Evolutionary conservation across 1,140 invertebrate genomes (phyloP).

Genomic region (Ylistrum balloti): DNA sequence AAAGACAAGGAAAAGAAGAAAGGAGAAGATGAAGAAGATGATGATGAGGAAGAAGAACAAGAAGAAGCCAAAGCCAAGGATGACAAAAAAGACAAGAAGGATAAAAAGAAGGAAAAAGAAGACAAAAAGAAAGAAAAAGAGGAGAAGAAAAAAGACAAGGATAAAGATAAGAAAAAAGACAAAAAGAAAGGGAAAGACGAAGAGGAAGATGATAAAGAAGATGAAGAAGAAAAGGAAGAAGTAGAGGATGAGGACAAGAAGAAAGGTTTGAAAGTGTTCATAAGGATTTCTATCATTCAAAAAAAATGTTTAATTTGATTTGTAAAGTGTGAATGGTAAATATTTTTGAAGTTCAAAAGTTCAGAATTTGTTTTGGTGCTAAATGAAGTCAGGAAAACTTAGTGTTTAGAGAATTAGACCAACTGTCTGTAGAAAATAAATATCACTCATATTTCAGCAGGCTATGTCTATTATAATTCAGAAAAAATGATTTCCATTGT

Average conservation of each 20-base stretch:
- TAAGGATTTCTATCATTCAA: too few relatives aligned
- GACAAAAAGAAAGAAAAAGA: constrained; percentile 58
- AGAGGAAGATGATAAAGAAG: constrained; percentile 46
- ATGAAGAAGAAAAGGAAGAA: constrained; percentile 47
- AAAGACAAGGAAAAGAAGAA: constrained; percentile 53
- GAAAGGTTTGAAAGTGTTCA: neutral
- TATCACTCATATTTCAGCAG: too few relatives aligned
- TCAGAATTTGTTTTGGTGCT: too few relatives aligned
- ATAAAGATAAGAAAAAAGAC: constrained; percentile 50
- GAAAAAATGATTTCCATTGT: too few relatives aligned
- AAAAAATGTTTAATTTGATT: too few relatives aligned
- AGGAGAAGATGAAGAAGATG: neutral
- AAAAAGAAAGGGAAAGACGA: constrained; percentile 55
- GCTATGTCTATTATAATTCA: too few relatives aligned
- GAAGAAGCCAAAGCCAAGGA: constrained; percentile 12
- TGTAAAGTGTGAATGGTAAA: too few relatives aligned
- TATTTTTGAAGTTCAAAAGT: too few relatives aligned
- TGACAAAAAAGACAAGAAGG: constrained; percentile 48
- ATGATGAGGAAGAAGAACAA: constrained; percentile 24
- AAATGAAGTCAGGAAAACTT: too few relatives aligned
- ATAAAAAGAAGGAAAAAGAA: constrained; percentile 54
- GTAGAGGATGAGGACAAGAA: constrained; percentile 42
- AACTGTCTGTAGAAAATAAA: too few relatives aligned
- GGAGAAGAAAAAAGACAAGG: constrained; percentile 47
- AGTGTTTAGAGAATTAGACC: too few relatives aligned